Evolutionary conservation across 2,113 vertebrate species (phyloP).

Genomic region (Astatoreochromis straeleni): DNA sequence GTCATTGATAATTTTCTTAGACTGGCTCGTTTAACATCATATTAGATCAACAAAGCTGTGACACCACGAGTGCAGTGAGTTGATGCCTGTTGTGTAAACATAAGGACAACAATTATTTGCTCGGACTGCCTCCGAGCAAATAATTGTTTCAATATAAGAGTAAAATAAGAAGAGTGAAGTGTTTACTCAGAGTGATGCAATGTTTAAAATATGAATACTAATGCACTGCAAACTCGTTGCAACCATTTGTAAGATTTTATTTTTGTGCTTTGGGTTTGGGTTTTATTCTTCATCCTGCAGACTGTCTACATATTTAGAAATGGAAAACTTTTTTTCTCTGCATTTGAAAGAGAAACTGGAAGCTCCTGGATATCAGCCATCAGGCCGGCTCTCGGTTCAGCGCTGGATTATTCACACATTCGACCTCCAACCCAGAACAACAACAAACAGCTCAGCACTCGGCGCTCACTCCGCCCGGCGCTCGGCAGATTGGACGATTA

Average conservation of each 20-base stretch:
- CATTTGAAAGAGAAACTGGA: neutral
- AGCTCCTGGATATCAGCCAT: conserved; percentile 35
- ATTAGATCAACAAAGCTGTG: neutral
- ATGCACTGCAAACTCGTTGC: neutral
- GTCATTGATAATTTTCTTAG: neutral
- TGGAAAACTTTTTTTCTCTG: neutral
- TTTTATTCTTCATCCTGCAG: neutral
- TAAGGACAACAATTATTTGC: neutral
- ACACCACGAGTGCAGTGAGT: neutral
- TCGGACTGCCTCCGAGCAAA: neutral
- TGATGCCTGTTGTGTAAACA: neutral
- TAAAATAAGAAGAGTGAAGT: neutral
- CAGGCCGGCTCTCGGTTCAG: neutral
- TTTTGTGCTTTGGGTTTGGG: neutral
- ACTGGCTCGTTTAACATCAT: neutral
- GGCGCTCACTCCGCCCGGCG: neutral
- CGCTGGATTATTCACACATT: conserved; percentile 43
- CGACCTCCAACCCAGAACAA: conserved; percentile 33
- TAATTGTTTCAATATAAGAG: neutral
- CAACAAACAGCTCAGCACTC: conserved; percentile 21
- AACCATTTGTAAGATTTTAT: neutral
- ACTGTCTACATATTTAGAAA: neutral
- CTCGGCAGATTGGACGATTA: conserved; percentile 45
- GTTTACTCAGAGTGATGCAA: neutral
- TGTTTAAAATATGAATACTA: neutral